Conservation (phyloP, 2,797 vertebrate species). For the Echeneis naucrates region DNA sequence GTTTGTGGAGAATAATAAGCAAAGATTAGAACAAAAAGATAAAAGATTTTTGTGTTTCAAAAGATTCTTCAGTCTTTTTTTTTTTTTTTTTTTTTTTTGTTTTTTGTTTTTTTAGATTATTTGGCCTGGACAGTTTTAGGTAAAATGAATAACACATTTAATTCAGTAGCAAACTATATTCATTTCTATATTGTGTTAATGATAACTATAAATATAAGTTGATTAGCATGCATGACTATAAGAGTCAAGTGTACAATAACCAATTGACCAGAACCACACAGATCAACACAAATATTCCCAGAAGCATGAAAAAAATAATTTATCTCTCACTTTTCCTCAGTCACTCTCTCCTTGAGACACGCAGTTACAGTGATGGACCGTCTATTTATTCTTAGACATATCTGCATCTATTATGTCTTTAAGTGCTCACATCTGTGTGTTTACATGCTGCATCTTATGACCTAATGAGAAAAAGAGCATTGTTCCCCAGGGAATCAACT, state of each 20-base stretch:
- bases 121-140: constrained; percentile 24
- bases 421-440: constrained; percentile 81
- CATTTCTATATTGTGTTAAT: too few species aligned
- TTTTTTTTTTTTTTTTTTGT: too few species aligned
- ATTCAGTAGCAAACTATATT: too few species aligned
- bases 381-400: constrained; percentile 75
- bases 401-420: constrained; percentile 67
- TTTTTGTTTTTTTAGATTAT: too few species aligned
- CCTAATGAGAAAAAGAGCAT: constrained; percentile 78
- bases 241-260: too few species aligned
- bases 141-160: constrained; percentile 27
- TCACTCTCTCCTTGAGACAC: constrained; percentile 39
- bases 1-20: constrained; percentile 21
- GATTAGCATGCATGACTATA: too few species aligned
- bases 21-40: not conserved
- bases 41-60: constrained; percentile 10
- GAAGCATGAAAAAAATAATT: constrained; percentile 24
- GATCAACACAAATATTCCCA: constrained; percentile 32
- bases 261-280: not conserved
- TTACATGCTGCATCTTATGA: constrained; percentile 74
- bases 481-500: constrained; percentile 77
- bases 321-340: constrained; percentile 35
- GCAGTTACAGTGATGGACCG: constrained; percentile 65
- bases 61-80: not conserved
- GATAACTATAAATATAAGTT: constrained; percentile 15